phyloP scores from a whole-genome alignment of 2,113 vertebrate genomes.

The Paratilapia polleni region DNA sequence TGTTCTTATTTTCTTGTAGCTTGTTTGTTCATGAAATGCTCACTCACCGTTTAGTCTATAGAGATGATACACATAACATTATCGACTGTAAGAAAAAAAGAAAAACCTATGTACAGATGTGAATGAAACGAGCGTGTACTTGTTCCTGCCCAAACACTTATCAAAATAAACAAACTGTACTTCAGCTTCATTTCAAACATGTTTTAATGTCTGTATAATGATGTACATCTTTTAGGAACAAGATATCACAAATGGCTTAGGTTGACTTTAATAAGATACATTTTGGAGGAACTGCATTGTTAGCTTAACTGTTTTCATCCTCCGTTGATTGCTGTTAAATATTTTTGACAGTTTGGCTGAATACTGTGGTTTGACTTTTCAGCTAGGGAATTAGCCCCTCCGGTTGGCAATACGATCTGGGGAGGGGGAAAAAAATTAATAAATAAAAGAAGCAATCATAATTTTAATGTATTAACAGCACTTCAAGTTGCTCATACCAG shows the following conservation, averaged over 20 bases:
- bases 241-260: constrained; percentile 10
- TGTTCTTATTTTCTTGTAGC: constrained; percentile 80
- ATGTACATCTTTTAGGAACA: not conserved
- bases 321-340: not conserved
- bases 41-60: constrained; percentile 74
- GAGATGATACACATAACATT: constrained; percentile 73
- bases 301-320: not conserved
- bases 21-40: constrained; percentile 77
- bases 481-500: not conserved
- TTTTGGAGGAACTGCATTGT: not conserved
- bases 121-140: constrained; percentile 72
- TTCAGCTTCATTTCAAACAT: constrained; percentile 68
- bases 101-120: constrained; percentile 69
- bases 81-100: constrained; percentile 57
- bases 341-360: not conserved
- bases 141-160: constrained; percentile 72
- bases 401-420: not conserved
- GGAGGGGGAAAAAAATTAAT: not conserved
- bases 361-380: not conserved
- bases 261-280: not conserved
- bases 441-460: not conserved
- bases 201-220: constrained; percentile 61
- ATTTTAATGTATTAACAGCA: not conserved
- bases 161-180: constrained; percentile 79
- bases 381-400: not conserved